These are phyloP conservation scores for Rhagium mordax DNA, from an alignment of 2,888 invertebrate genomes.

Conservation along the genomic window DNA sequence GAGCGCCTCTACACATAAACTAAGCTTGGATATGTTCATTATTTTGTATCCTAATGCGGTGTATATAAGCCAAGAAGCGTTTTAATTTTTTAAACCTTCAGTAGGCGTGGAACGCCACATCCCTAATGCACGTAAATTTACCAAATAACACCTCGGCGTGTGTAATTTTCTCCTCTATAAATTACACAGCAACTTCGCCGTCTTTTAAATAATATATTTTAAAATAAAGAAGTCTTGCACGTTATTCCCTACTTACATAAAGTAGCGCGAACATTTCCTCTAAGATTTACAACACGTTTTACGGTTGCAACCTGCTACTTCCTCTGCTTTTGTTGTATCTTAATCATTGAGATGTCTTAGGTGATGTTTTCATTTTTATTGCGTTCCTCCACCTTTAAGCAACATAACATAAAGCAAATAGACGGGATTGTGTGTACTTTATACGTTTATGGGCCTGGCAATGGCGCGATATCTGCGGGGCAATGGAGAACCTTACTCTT, in stretches of 20 bases:
- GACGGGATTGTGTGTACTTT: too few relatives aligned
- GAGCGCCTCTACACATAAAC: too few relatives aligned
- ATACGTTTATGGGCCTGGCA: too few relatives aligned
- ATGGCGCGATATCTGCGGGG: too few relatives aligned
- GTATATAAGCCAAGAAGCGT: too few relatives aligned
- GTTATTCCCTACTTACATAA: conserved; percentile 2
- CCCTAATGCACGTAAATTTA: neutral
- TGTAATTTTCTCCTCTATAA: neutral
- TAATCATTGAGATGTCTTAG: neutral
- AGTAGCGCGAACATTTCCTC: neutral
- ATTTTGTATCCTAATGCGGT: too few relatives aligned
- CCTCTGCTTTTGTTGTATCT: neutral
- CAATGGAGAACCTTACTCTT: too few relatives aligned
- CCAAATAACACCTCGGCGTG: neutral
- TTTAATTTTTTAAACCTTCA: too few relatives aligned
- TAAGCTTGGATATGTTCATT: too few relatives aligned
- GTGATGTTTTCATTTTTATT: neutral
- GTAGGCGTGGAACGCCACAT: too few relatives aligned
- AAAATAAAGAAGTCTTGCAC: neutral
- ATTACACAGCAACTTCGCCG: neutral
- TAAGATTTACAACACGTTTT: neutral
- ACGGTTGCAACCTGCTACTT: neutral
- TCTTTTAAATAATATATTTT: neutral
- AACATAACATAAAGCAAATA: neutral
- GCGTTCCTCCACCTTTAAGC: neutral